Evolutionary conservation across 2,888 invertebrate species (phyloP).

Genomic region (Athripsodes cinereus): DNA sequence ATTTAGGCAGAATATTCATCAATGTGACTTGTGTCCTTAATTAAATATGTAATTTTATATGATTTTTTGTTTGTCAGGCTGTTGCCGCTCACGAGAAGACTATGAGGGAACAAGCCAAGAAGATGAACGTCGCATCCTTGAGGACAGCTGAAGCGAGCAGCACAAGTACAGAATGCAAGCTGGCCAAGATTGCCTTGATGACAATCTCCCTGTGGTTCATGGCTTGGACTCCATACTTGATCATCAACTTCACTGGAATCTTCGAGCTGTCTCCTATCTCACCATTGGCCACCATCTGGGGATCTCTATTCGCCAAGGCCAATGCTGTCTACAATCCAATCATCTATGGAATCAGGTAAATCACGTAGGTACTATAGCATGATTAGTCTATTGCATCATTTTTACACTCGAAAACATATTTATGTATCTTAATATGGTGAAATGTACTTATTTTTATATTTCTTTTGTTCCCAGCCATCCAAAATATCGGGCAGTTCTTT

Average conservation of each 20-base stretch:
- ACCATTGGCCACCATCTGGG: constrained; percentile 81
- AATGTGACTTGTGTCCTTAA: no score
- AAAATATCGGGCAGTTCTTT: constrained; percentile 69
- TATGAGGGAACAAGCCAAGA: constrained; percentile 58
- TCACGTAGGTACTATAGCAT: background rate
- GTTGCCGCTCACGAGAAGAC: constrained; percentile 51
- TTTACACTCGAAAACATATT: no score
- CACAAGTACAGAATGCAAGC: constrained; percentile 50
- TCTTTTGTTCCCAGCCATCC: constrained; percentile 59
- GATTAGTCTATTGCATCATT: background rate
- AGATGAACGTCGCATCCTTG: constrained; percentile 58
- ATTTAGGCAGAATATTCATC: no score
- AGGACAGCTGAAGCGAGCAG: constrained; percentile 46
- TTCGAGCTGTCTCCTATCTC: constrained; percentile 68
- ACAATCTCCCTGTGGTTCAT: constrained; percentile 87
- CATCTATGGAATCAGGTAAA: constrained; percentile 81
- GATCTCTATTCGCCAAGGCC: constrained; percentile 87
- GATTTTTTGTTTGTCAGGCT: constrained; percentile 38
- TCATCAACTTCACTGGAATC: constrained; percentile 76
- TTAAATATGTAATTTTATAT: no score
- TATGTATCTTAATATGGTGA: no score
- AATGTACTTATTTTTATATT: no score
- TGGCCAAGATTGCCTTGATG: constrained; percentile 74
- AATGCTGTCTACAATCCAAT: constrained; percentile 88
- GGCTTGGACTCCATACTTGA: constrained; percentile 87